Percentiles rank a stretch among this genome's conserved stretches.
Evolutionary conservation across 2,113 vertebrate species (phyloP).

Genomic region (Nannospalax galili): DNA sequence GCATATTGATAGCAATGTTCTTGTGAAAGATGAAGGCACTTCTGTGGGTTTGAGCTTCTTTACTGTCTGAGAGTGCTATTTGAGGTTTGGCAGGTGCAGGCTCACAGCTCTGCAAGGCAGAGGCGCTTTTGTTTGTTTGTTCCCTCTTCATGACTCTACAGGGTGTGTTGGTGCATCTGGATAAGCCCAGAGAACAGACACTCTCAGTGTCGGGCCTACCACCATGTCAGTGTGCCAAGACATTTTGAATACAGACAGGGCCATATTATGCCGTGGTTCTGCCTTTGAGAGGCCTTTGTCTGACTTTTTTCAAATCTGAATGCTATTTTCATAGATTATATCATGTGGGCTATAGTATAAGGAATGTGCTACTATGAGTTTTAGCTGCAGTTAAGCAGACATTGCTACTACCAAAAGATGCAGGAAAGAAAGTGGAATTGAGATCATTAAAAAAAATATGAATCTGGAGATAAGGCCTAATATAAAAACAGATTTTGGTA

Average conservation of each 20-base stretch:
- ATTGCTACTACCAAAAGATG: slow-evolving; percentile 52
- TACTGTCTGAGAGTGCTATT: background rate
- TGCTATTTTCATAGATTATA: slow-evolving; percentile 63
- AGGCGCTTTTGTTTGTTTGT: slow-evolving; percentile 10
- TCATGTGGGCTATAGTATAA: slow-evolving; percentile 45
- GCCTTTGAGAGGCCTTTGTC: slow-evolving; percentile 17
- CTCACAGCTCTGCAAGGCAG: background rate
- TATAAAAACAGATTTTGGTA: slow-evolving; percentile 77
- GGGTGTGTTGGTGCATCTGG: slow-evolving; percentile 33
- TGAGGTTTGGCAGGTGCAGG: slow-evolving; percentile 61
- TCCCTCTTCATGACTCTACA: slow-evolving; percentile 40
- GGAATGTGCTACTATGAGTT: slow-evolving; percentile 67
- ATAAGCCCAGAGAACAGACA: slow-evolving; percentile 26
- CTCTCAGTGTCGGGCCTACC: background rate
- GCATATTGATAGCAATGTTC: slow-evolving; percentile 29
- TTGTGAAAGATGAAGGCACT: slow-evolving; percentile 26
- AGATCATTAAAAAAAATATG: slow-evolving; percentile 73
- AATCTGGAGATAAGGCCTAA: slow-evolving; percentile 69
- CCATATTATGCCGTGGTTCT: slow-evolving; percentile 37
- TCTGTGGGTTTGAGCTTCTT: slow-evolving; percentile 62
- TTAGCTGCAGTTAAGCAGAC: slow-evolving; percentile 66
- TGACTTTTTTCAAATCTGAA: slow-evolving; percentile 64
- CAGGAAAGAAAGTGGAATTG: slow-evolving; percentile 55
- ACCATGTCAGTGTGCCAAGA: background rate
- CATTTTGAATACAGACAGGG: slow-evolving; percentile 42